Evolutionary conservation across 1,140 invertebrate species (phyloP), one percentile per base, ranked within the genome.

Genomic region (Sitodiplosis mosellana): DNA sequence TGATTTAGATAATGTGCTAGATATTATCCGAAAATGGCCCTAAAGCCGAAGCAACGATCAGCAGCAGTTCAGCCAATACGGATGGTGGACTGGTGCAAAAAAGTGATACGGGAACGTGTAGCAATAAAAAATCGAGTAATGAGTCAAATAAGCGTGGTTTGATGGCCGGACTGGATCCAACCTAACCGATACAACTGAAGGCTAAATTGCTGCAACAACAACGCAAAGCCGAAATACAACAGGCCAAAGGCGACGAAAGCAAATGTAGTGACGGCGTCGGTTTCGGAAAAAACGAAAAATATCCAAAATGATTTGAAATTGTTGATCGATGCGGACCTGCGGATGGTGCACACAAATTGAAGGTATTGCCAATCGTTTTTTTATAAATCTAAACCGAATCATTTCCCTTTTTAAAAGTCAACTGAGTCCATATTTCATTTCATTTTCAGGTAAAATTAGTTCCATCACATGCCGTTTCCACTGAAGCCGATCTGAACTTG

Each of bases 401-500:
- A 17, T 18, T 46, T 40, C 43, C 40, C 38, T 19, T 53, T 36
- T 42, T 36, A 33, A 37, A 50, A 15, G 36, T 34, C 44, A 51
- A 49, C 48, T 56, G 53, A 54, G 56, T 66, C 62, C n/a, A n/a
- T n/a, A n/a, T n/a, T n/a, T n/a, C n/a, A n/a, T n/a, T n/a, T n/a
- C n/a, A n/a, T n/a, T 78, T 80, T 55, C 67, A 91, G 83, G 71
- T 87, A 52, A 75, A 74, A 60, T 66, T 88, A 57, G 77, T 91
- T 40, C 67, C 72, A 49, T 78, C 81, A 10, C 64, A 60, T 54
- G 57, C 76, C 48, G 68, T 69, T 47, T 76, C 77, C 17, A 68
- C 77, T 40, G 74, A 80, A 51, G 73, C 71, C 54, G 77, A 73
- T 49, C 77, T 80, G 54, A 56, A 72, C 49, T 65, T 96, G 33